Conservation (phyloP, 2,888 invertebrate genomes). For the Cataglyphis cursor region DNA sequence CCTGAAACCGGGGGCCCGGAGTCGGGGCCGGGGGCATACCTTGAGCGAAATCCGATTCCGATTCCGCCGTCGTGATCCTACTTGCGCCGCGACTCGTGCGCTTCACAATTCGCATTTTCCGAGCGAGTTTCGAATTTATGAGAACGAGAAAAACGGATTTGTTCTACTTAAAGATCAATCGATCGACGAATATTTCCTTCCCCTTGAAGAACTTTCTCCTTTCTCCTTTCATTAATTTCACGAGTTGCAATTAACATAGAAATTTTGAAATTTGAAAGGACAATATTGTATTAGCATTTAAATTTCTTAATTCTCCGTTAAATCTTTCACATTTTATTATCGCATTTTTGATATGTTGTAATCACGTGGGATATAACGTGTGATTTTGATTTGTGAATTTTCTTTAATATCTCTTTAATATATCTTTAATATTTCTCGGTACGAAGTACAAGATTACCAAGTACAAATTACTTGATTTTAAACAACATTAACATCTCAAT, state of each 20-base stretch:
- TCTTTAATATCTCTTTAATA: too few relatives aligned
- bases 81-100: neutral
- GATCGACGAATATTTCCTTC: slow-evolving; percentile 42
- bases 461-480: neutral
- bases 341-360: neutral
- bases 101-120: slow-evolving; percentile 1
- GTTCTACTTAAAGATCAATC: slow-evolving; percentile 35
- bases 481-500: neutral
- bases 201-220: slow-evolving; percentile 35
- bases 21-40: neutral
- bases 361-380: neutral
- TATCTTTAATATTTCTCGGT: too few relatives aligned
- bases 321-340: neutral
- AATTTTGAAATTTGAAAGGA: neutral
- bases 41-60: neutral
- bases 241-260: neutral
- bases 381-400: neutral
- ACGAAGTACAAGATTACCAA: too few relatives aligned
- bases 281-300: neutral
- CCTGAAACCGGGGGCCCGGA: neutral
- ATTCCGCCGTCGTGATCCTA: neutral
- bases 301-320: neutral
- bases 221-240: slow-evolving; percentile 11
- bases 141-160: slow-evolving; percentile 9
- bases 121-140: slow-evolving; percentile 12